Evolutionary conservation across 2,797 vertebrate species (phyloP).

Genomic region (Sebastes elongatus): DNA sequence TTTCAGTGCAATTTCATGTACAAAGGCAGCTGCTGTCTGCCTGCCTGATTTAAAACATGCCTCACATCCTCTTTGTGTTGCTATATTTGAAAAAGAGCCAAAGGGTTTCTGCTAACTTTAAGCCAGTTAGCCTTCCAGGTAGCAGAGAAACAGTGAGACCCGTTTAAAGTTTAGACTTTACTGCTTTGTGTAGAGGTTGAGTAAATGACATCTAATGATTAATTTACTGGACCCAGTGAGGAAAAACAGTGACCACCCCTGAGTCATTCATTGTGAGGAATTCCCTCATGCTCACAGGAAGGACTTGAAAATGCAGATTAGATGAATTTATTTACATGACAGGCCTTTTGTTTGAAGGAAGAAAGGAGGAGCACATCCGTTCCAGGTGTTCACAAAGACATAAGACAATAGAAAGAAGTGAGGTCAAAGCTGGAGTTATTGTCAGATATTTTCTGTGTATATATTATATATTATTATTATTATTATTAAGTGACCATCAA

Average conservation of each 20-base stretch:
- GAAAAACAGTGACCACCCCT: conserved; percentile 10
- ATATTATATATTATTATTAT: neutral
- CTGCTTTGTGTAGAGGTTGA: neutral
- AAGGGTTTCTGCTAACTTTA: neutral
- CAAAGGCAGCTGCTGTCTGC: neutral
- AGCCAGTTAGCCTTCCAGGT: neutral
- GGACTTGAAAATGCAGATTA: conserved; percentile 29
- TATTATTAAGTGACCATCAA: neutral
- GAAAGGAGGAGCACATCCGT: conserved; percentile 25
- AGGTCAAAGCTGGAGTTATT: conserved; percentile 6
- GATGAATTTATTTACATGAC: conserved; percentile 21
- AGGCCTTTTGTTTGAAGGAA: conserved; percentile 22
- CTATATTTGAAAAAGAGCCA: neutral
- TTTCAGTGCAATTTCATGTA: neutral
- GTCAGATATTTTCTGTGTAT: neutral
- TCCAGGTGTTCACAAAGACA: conserved; percentile 34
- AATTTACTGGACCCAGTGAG: conserved; percentile 3
- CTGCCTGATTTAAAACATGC: neutral
- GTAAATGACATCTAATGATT: conserved; percentile 15
- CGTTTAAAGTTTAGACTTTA: neutral
- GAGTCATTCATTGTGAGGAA: conserved; percentile 41
- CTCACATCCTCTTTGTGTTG: neutral
- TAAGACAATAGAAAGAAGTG: conserved; percentile 8
- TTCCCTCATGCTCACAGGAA: conserved; percentile 50
- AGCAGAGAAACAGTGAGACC: neutral